Percentiles rank a stretch among this genome's conserved stretches.
These are phyloP conservation scores for Drosophila persimilis DNA, from an alignment of 1,140 invertebrate species.

Conservation along the genomic window DNA sequence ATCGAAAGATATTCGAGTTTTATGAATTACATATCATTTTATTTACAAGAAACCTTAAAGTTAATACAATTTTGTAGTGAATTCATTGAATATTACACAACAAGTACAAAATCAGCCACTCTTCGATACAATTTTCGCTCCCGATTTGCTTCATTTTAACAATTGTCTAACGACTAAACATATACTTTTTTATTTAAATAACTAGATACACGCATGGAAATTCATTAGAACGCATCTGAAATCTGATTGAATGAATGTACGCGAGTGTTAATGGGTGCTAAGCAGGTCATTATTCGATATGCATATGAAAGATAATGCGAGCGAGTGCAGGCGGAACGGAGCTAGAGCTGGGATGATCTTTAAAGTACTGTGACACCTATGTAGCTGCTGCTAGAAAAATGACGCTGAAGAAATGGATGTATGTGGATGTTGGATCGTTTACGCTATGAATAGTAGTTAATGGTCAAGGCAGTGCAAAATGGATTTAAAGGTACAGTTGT, in stretches of 20 bases:
- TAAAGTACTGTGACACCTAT: constrained; percentile 76
- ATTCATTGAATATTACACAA: constrained; percentile 50
- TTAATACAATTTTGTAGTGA: constrained; percentile 62
- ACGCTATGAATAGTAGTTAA: constrained; percentile 1
- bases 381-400: constrained; percentile 3
- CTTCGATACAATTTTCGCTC: constrained; percentile 31
- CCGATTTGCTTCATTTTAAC: constrained; percentile 60
- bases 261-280: constrained; percentile 66
- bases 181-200: constrained; percentile 80
- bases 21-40: constrained; percentile 65
- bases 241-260: constrained; percentile 71
- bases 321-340: constrained; percentile 8
- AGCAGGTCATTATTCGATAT: constrained; percentile 23
- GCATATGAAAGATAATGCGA: constrained; percentile 11
- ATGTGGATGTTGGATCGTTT: constrained; percentile 6
- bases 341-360: constrained; percentile 16
- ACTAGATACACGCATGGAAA: constrained; percentile 82
- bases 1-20: background rate
- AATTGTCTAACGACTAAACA: constrained; percentile 82
- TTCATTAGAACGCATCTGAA: constrained; percentile 72
- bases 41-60: constrained; percentile 78
- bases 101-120: constrained; percentile 44
- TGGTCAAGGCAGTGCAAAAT: constrained; percentile 1
- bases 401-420: constrained; percentile 16
- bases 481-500: constrained; percentile 5